phyloP scores from a whole-genome alignment of 1,140 invertebrate species.

The Parapsyche elsis region DNA sequence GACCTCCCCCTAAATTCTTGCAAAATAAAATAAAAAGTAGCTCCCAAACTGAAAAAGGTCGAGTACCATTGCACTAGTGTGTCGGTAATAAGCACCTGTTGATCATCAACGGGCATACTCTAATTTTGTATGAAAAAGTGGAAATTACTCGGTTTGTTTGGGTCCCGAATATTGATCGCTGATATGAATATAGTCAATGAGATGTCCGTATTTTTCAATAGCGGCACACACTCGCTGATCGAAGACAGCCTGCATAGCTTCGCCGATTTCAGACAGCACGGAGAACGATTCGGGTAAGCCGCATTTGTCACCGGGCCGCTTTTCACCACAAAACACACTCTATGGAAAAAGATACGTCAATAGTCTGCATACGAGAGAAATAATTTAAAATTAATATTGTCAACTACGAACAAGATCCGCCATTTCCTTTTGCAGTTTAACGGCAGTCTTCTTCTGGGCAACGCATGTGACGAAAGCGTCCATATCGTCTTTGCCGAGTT shows the following conservation, averaged over 20 bases:
- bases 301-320: conserved; percentile 88
- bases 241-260: conserved; percentile 81
- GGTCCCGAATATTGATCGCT: conserved; percentile 94
- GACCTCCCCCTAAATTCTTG: no score
- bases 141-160: conserved; percentile 88
- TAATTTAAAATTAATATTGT: not conserved
- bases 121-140: no score
- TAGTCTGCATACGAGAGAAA: no score
- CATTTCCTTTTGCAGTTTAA: conserved; percentile 90
- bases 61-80: no score
- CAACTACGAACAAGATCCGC: conserved; percentile 83
- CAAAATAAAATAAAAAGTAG: no score
- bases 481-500: conserved; percentile 90
- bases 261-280: conserved; percentile 90
- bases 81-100: no score
- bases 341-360: conserved; percentile 59
- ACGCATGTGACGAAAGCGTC: conserved; percentile 94
- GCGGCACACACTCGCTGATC: conserved; percentile 86
- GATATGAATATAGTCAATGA: conserved; percentile 96
- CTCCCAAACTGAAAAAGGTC: no score
- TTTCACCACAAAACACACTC: conserved; percentile 93
- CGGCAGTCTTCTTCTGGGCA: conserved; percentile 88
- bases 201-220: conserved; percentile 85
- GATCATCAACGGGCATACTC: no score
- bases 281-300: conserved; percentile 83